These are phyloP conservation scores for Conops quadrifasciatus DNA, from an alignment of 2,888 invertebrate genomes.

Conservation along the genomic window DNA sequence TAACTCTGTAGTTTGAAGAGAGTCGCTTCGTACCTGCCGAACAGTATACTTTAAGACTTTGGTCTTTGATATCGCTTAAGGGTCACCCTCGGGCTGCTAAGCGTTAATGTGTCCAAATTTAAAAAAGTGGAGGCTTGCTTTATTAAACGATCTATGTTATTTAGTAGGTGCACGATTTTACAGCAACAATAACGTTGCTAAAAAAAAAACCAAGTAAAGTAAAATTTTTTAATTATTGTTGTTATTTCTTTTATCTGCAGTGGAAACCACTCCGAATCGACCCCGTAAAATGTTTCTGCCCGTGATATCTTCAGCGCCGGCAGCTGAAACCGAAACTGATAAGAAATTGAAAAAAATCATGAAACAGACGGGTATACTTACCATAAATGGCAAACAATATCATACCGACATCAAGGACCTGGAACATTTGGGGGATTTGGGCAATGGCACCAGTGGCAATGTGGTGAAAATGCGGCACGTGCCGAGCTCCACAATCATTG, in stretches of 20 bases:
- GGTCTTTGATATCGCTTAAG: too few relatives aligned
- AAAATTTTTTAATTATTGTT: neutral
- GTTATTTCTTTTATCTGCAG: conserved; percentile 44
- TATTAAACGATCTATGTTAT: too few relatives aligned
- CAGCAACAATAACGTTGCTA: too few relatives aligned
- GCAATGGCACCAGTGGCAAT: conserved; percentile 96
- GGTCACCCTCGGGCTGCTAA: too few relatives aligned
- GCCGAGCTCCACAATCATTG: conserved; percentile 85
- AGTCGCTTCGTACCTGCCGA: neutral
- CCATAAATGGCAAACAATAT: conserved; percentile 80
- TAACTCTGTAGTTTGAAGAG: neutral
- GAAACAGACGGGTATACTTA: conserved; percentile 90
- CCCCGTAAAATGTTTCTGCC: conserved; percentile 70
- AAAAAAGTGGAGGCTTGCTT: too few relatives aligned
- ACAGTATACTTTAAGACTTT: neutral
- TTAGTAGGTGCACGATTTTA: too few relatives aligned
- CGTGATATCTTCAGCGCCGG: conserved; percentile 66
- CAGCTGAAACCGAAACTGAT: conserved; percentile 76
- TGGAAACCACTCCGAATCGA: conserved; percentile 67
- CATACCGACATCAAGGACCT: conserved; percentile 84
- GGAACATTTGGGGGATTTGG: conserved; percentile 86
- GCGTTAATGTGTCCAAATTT: neutral
- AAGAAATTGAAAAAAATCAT: conserved; percentile 90
- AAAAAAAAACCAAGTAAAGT: too few relatives aligned
- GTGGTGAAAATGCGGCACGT: conserved; percentile 96